Evolutionary conservation across 2,888 invertebrate species (phyloP), one percentile per base, ranked within the genome.

Genomic region (Latrodectus elegans): DNA sequence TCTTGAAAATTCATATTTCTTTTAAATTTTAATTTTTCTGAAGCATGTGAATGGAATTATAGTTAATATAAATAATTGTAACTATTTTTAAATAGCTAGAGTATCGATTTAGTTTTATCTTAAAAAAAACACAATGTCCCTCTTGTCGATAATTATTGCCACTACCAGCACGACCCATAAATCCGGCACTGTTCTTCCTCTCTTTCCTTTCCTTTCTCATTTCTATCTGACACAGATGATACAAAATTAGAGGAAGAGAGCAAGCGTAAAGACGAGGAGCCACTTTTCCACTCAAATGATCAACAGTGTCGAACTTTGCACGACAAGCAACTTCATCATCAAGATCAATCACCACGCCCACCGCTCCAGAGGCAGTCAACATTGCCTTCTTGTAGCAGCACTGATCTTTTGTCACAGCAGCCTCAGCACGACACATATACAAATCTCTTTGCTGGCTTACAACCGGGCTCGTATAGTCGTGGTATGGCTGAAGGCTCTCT

Each of bases 391-490:
- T 84, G 88, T 49, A 84, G 84, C 75, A 70, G 64, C 17, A 38
- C 26, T 12, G 82, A 60, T 60, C 60, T 68, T 52, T 15, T 64
- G 10, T 55, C 22, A n/a, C 67, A 68, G 12, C 82, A 72, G 22
- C 67, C 74, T 17, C 72, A 83, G 53, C 75, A 79, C 38, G 88
- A 78, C 51, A 22, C 70, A 17, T 78, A 72, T 22, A 67, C 72
- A n/a, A 84, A 88, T 55, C 88, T 78, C 12, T 88, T 88, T 55
- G 84, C 79, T 1, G 88, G 88, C 14, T 79, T 88, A n/a, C 71
- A 83, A 49, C 75, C 74, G 53, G 88, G 88, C 53, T 82, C 88
- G 8, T 88, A 88, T 55, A 52, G 70, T 15, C 88, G 88, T 9
- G 88, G 88, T n/a, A 49, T 88, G 0, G 78, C 88, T 8, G 80